A percentile compares a stretch with the other conserved stretches of the same genome.
These are phyloP conservation scores for Ctenodactylus gundi DNA, from an alignment of 2,113 vertebrate genomes.

Conservation along the genomic window DNA sequence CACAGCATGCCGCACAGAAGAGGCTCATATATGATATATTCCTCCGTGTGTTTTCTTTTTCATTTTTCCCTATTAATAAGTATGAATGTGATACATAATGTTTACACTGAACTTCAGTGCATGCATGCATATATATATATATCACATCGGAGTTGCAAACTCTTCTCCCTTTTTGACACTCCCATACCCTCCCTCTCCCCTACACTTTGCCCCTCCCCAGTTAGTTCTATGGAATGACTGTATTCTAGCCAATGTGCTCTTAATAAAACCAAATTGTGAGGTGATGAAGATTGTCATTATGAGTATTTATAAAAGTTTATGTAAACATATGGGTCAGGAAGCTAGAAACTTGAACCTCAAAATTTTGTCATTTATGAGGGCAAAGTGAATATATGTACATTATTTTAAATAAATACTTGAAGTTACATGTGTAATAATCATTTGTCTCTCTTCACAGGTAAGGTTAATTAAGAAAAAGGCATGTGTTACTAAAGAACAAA, in stretches of 20 bases:
- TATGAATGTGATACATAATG: too few species aligned
- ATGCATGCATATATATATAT: too few species aligned
- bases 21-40: background rate
- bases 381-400: background rate
- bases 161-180: too few species aligned
- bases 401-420: too few species aligned
- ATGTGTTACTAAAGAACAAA: constrained; percentile 29
- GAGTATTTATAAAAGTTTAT: background rate
- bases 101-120: too few species aligned
- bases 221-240: too few species aligned
- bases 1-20: background rate
- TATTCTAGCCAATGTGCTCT: background rate
- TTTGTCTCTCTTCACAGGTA: background rate
- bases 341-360: background rate
- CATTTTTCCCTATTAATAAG: too few species aligned
- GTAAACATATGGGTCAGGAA: background rate
- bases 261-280: background rate
- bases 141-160: too few species aligned
- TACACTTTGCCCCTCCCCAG: too few species aligned
- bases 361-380: background rate
- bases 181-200: too few species aligned
- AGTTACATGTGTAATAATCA: too few species aligned
- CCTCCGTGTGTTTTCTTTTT: too few species aligned
- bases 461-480: constrained; percentile 43
- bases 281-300: background rate